Conservation (phyloP, 1,140 invertebrate species). For the Drosophila serrata region DNA sequence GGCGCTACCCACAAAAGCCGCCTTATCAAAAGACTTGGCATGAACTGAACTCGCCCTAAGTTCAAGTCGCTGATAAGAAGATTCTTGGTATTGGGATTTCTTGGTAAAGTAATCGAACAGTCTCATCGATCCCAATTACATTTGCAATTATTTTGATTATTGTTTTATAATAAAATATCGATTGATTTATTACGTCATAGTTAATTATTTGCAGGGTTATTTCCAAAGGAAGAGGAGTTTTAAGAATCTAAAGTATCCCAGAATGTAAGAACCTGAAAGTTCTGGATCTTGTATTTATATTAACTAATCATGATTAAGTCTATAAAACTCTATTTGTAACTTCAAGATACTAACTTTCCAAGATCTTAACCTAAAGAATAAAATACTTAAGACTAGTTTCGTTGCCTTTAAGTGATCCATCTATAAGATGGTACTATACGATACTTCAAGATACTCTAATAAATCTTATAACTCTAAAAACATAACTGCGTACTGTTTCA, state of each 20-base stretch:
- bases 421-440: neutral
- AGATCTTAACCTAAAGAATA: neutral
- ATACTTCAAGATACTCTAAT: neutral
- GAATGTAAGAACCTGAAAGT: neutral
- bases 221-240: neutral
- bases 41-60: conserved; percentile 39
- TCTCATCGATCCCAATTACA: neutral
- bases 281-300: neutral
- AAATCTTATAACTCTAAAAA: neutral
- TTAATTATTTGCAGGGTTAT: neutral
- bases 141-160: neutral
- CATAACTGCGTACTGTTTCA: too few species aligned
- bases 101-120: neutral
- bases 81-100: conserved; percentile 6
- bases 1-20: conserved; percentile 18
- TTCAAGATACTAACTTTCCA: neutral
- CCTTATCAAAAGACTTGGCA: conserved; percentile 35
- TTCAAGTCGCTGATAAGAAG: conserved; percentile 39
- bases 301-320: neutral
- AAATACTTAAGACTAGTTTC: too few species aligned
- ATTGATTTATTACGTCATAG: neutral
- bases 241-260: too few species aligned
- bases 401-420: neutral
- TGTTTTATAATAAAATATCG: neutral
- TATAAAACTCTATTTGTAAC: neutral